Evolutionary conservation across 2,888 invertebrate genomes (phyloP), one percentile per base, ranked within the genome.

Genomic region (Nineta flava): DNA sequence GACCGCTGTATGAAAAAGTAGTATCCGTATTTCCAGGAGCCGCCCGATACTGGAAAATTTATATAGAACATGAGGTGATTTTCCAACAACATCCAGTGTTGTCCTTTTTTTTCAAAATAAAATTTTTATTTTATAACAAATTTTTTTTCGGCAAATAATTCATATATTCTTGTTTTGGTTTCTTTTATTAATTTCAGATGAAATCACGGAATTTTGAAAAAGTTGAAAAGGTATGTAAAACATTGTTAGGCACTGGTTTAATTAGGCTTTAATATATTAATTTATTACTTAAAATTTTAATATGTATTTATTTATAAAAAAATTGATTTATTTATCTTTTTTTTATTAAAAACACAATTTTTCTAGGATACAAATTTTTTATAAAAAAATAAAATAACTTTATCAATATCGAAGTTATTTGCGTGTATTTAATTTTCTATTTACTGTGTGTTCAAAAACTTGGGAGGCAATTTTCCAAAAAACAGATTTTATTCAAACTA

Each of bases 41-140:
- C 5, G 99, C 97, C 2, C 79, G 95, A 51, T 99, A 90, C 65
- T 99, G 99, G 99, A 94, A 95, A 71, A 90, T 96, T 58, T 99
- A 94, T 70, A 95, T 96, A 58, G 95, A 96, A 64, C 93, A 94
- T 71, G 95, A 96, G 83, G 88, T 90, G 68, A 62, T 59, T 53
- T 48, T 32, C 19, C 9, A 19, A 43, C 21, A 19, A 43, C 13
- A 26, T 26, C 26, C 26, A 35, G 9, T 47, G n/a, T n/a, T 34
- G 13, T 34, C 10, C 9, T 34, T 47, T 15, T 34, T 19, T n/a
- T 34, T 35, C 35, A n/a, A 13, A 32, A 17, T 19, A 35, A 47
- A 47, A 47, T n/a, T 34, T 35, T 34, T 15, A 13, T 15, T 13
- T 17, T 32, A 47, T 12, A 10, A 12, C n/a, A 19, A 31, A n/a